These are phyloP conservation scores for Drosophila neocordata DNA, from an alignment of 1,140 invertebrate genomes.

Conservation along the genomic window DNA sequence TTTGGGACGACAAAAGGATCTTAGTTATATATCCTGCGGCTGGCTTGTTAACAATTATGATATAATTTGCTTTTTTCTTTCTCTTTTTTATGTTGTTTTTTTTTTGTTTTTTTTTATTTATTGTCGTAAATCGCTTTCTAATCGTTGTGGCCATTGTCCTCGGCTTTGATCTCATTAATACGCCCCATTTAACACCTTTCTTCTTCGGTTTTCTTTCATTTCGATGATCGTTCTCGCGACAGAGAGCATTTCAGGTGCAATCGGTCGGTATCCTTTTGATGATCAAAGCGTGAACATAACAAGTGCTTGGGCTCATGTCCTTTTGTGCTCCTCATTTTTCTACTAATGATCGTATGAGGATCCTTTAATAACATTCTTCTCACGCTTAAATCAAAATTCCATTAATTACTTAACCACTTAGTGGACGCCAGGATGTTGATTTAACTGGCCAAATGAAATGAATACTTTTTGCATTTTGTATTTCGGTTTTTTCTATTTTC, in stretches of 20 bases:
- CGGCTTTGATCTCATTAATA: slow-evolving; percentile 66
- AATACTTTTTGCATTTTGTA: background rate
- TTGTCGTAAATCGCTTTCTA: slow-evolving; percentile 46
- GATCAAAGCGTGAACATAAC: slow-evolving; percentile 16
- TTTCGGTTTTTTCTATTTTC: no score
- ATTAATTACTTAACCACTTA: slow-evolving; percentile 44
- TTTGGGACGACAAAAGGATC: background rate
- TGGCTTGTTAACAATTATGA: slow-evolving; percentile 43
- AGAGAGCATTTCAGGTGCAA: slow-evolving; percentile 34
- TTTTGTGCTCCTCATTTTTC: slow-evolving; percentile 13
- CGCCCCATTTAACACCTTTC: slow-evolving; percentile 75
- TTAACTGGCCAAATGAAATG: background rate
- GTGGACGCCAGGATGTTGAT: slow-evolving; percentile 32
- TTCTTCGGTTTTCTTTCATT: slow-evolving; percentile 6
- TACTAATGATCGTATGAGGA: slow-evolving; percentile 13
- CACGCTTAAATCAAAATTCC: slow-evolving; percentile 60
- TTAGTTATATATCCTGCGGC: slow-evolving; percentile 19
- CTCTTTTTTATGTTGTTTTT: no score
- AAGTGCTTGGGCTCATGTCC: slow-evolving; percentile 22
- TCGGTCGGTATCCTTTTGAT: slow-evolving; percentile 34
- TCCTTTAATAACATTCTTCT: slow-evolving; percentile 37
- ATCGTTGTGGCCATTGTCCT: slow-evolving; percentile 37
- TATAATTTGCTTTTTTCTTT: slow-evolving; percentile 23
- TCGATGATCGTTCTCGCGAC: background rate
- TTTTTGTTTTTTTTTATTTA: background rate